Percentiles rank a stretch among this genome's conserved stretches.
These are phyloP conservation scores for Oreotrochilus melanogaster DNA, from an alignment of 2,113 vertebrate species.

Conservation along the genomic window DNA sequence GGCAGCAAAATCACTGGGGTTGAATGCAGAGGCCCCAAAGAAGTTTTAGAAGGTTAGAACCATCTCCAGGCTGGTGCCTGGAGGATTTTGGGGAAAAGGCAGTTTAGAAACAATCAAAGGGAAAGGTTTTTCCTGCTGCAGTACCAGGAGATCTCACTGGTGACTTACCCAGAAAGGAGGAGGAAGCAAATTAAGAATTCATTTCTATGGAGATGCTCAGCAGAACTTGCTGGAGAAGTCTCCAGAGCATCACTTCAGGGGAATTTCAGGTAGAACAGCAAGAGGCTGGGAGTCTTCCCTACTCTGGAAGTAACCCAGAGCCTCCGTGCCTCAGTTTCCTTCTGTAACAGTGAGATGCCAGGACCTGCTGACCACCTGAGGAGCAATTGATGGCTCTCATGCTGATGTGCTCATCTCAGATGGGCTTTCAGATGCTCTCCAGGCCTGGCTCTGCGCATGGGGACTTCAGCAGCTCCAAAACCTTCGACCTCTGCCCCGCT, in stretches of 20 bases:
- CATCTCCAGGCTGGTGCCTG: background rate
- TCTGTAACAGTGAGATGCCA: accelerated
- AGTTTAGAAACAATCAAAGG: background rate
- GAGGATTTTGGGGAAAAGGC: background rate
- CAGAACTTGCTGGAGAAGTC: background rate
- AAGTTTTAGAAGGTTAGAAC: background rate
- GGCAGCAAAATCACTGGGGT: background rate
- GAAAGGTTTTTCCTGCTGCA: background rate
- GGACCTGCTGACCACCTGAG: background rate
- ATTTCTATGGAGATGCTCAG: background rate
- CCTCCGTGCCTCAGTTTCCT: background rate
- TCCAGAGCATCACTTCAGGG: accelerated
- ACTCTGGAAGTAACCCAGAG: background rate
- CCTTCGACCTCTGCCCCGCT: no score
- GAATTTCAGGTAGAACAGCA: background rate
- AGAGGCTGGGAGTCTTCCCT: background rate
- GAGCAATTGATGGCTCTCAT: background rate
- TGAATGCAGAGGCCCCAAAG: accelerated
- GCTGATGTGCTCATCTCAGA: accelerated
- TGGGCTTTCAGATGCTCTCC: background rate
- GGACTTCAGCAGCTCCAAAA: background rate
- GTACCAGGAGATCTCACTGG: background rate
- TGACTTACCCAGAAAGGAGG: background rate
- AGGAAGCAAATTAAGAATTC: background rate
- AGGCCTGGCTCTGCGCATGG: accelerated